Base-by-base conservation (phyloP, 92 coral and sea anemone species). In the Galaxea fascicularis region DNA sequence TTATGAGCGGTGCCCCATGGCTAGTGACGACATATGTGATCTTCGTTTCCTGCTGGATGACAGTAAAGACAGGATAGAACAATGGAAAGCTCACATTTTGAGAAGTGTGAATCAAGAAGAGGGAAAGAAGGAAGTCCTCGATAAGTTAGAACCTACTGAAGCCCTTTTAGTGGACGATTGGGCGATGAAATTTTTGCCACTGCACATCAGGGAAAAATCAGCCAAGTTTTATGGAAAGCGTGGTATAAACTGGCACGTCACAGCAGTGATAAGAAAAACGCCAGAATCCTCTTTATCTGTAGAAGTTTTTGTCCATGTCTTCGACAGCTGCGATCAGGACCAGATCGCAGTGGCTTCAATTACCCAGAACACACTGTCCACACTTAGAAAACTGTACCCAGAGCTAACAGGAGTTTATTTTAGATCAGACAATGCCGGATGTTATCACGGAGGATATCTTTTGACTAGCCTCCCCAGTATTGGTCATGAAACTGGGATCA, bases 121-220 rank as follows among this genome's bases (percentile, higher is more conserved):
- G 54, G 52, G 73, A 78, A 78, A 78, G 84, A 78, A 49, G 58
- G 74, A 63, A 13, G 84, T 78, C 41, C 63, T 78, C 22, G 74
- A 63, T 20, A 35, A 51, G 58, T 41, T 78, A 64, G 47, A 11
- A 63, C 60, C 74, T 21, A 78, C 59, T 64, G 84, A 78, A 44
- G 74, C 46, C 63, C 63, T 78, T 44, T 51, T 78, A 44, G 63
- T 78, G 46, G 84, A 78, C n/a, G 74, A 78, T 35, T 78, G 74
- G 84, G 84, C 74, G 41, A 78, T 78, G 84, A 78, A 63, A 65
- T 78, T n/a, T 66, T 63, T 78, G 63, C 74, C 84, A 45, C 63
- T 78, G 44, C 80, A 53, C 52, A 53, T 54, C 52, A 76, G 80
- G 51, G 80, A 76, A 59, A 74, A 76, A 59, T 76, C 80, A 53